Evolutionary conservation across 2,113 vertebrate genomes (phyloP).

Genomic region (Hippolais icterina): DNA sequence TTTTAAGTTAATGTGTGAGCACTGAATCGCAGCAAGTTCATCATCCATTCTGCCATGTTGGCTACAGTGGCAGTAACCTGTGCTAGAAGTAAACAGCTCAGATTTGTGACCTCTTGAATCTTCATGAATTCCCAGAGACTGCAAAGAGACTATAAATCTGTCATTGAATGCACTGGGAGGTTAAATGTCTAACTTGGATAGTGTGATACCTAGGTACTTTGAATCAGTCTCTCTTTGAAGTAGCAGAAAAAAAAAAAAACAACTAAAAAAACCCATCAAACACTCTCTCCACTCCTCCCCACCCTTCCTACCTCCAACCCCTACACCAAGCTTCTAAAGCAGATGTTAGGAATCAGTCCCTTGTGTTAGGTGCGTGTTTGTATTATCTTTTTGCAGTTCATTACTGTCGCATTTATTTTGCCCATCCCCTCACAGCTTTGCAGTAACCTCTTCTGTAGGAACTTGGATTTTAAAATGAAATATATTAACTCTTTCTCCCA

Average conservation of each 20-base stretch:
- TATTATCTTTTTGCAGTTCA: background rate
- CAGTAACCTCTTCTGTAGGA: background rate
- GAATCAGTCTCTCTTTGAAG: background rate
- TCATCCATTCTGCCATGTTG: background rate
- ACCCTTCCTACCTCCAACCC: rapidly evolving
- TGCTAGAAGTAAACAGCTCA: background rate
- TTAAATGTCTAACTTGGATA: background rate
- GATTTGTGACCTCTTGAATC: background rate
- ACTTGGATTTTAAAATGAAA: background rate
- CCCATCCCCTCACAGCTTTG: background rate
- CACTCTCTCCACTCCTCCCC: too few species aligned
- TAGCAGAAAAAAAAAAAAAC: rapidly evolving
- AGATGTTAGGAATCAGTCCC: background rate
- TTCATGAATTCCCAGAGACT: background rate
- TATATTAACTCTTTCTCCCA: background rate
- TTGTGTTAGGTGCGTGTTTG: background rate
- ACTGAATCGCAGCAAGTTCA: background rate
- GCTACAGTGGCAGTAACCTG: background rate
- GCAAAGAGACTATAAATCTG: background rate
- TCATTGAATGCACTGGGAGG: background rate
- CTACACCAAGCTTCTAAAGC: background rate
- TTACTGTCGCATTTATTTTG: background rate
- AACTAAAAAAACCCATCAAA: background rate
- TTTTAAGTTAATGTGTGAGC: background rate
- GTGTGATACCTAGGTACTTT: background rate